Percentiles rank a stretch among this genome's conserved stretches.
phyloP scores from a whole-genome alignment of 1,140 invertebrate species.

The Samia ricini region DNA sequence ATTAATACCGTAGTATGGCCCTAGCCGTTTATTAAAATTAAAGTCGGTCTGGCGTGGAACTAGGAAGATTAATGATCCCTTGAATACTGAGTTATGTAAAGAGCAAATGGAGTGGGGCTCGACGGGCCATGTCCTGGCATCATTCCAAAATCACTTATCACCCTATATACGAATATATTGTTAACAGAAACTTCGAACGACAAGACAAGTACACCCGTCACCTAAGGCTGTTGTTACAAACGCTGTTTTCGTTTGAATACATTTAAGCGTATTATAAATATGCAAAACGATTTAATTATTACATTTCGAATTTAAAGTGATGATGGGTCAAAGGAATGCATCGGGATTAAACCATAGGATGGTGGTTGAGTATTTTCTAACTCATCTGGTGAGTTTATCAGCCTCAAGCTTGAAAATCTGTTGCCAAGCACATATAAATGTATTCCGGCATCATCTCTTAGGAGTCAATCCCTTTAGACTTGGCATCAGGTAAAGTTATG shows the following conservation, averaged over 20 bases:
- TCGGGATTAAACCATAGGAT: too few relatives aligned
- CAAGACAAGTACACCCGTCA: background rate
- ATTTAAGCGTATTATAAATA: background rate
- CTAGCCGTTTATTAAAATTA: constrained; percentile 75
- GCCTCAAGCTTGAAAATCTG: too few relatives aligned
- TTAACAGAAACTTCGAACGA: constrained; percentile 21
- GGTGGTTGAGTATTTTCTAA: too few relatives aligned
- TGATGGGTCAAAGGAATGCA: too few relatives aligned
- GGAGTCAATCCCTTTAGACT: too few relatives aligned
- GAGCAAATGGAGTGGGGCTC: constrained; percentile 70
- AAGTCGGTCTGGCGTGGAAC: constrained; percentile 69
- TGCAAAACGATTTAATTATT: too few relatives aligned
- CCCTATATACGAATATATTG: constrained; percentile 35
- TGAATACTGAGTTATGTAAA: constrained; percentile 76
- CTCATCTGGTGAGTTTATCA: too few relatives aligned
- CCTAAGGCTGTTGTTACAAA: background rate
- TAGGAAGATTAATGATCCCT: constrained; percentile 75
- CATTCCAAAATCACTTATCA: constrained; percentile 74
- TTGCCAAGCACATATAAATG: too few relatives aligned
- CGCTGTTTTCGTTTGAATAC: background rate
- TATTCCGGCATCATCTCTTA: too few relatives aligned
- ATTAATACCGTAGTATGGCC: constrained; percentile 62
- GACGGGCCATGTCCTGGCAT: constrained; percentile 63
- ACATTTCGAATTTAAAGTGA: too few relatives aligned
- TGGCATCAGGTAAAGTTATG: too few relatives aligned